Evolutionary conservation across 2,888 invertebrate species (phyloP).

Genomic region (Machimus rusticus): DNA sequence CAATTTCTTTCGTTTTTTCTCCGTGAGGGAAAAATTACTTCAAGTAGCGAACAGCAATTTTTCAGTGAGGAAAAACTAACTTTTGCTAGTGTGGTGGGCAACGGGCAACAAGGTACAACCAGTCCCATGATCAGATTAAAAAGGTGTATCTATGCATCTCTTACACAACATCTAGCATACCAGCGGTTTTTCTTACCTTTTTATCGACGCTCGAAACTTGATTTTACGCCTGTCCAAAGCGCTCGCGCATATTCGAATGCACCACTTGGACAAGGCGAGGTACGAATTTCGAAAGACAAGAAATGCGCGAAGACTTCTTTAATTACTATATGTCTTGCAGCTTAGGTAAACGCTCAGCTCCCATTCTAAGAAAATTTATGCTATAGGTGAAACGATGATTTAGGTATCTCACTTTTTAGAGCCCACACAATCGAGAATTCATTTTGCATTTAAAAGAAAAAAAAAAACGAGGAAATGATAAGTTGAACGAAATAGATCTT

Average conservation of each 20-base stretch:
- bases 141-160: constrained; percentile 35
- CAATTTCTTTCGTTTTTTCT: background rate
- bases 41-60: constrained; percentile 21
- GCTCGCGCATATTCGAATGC: background rate
- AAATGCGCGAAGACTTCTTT: constrained; percentile 7
- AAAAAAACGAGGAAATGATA: no score
- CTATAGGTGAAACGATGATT: background rate
- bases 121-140: constrained; percentile 38
- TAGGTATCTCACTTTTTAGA: background rate
- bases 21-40: constrained; percentile 16
- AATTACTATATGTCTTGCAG: background rate
- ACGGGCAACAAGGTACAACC: constrained; percentile 9
- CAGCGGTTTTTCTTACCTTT: constrained; percentile 16
- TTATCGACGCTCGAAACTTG: background rate
- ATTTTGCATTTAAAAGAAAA: no score
- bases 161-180: constrained; percentile 38
- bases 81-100: background rate
- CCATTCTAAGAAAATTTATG: background rate
- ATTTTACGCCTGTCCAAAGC: background rate
- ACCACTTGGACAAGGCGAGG: background rate
- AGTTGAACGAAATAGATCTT: no score
- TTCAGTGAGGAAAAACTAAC: background rate
- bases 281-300: constrained; percentile 21
- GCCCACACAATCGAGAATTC: no score
- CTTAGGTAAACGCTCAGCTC: background rate